Percentiles rank a stretch among this genome's conserved stretches.
These are phyloP conservation scores for Drosophila sproati DNA, from an alignment of 1,140 invertebrate genomes.

Conservation along the genomic window DNA sequence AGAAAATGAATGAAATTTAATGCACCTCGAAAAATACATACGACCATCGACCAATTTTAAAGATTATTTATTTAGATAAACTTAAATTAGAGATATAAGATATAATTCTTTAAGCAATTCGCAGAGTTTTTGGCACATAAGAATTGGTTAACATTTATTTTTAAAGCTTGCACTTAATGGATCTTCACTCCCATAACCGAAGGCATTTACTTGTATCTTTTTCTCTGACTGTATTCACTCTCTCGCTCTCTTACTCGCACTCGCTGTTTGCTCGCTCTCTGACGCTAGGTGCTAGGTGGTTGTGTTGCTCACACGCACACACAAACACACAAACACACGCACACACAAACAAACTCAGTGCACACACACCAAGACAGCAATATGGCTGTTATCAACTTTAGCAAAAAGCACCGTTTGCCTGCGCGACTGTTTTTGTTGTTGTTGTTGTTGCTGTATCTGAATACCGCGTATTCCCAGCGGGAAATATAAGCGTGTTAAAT, in stretches of 20 bases:
- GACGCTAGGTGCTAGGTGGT: conserved; percentile 47
- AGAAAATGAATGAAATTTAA: conserved; percentile 57
- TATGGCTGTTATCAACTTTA: conserved; percentile 79
- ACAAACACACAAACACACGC: conserved; percentile 27
- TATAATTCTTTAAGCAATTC: no score
- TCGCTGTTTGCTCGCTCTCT: conserved; percentile 36
- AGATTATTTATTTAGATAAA: no score
- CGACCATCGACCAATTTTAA: neutral
- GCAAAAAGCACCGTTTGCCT: conserved; percentile 66
- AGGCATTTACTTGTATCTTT: neutral
- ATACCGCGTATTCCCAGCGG: conserved; percentile 11
- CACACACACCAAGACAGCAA: conserved; percentile 48
- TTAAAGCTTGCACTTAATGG: no score
- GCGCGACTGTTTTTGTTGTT: conserved; percentile 22
- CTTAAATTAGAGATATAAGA: no score
- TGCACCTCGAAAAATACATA: conserved; percentile 38
- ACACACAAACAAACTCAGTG: neutral
- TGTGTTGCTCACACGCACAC: conserved; percentile 37
- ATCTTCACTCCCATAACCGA: no score
- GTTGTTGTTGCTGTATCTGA: conserved; percentile 20
- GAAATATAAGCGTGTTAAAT: conserved; percentile 9
- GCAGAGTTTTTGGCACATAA: no score
- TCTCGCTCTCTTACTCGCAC: conserved; percentile 23
- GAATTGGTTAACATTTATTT: no score
- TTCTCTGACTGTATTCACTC: conserved; percentile 40